These are phyloP conservation scores for Arbacia lixula DNA, from an alignment of 53 echinoderm and acorn worm species.

Conservation along the genomic window DNA sequence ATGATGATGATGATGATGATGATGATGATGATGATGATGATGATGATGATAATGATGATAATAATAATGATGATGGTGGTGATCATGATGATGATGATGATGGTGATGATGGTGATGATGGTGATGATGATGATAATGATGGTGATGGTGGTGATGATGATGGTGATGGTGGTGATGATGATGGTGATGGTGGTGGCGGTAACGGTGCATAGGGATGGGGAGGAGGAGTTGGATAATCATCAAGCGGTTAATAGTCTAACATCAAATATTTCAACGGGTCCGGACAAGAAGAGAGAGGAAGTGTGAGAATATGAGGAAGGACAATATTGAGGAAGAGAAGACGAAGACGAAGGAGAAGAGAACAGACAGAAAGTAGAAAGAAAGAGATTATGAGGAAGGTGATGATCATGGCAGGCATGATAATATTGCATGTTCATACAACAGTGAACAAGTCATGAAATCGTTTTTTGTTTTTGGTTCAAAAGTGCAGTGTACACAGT, in stretches of 20 bases:
- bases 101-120: conserved; percentile 19
- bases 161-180: background rate
- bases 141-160: background rate
- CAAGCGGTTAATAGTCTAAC: no score
- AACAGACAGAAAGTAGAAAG: no score
- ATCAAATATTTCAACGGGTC: no score
- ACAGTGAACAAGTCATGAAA: no score
- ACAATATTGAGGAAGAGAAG: no score
- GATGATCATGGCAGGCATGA: conserved; percentile 40
- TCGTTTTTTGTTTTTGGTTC: no score
- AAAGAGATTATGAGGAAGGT: no score
- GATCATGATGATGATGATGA: conserved; percentile 47
- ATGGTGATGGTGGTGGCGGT: background rate
- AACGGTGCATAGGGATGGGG: background rate
- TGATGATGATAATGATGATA: conserved; percentile 30
- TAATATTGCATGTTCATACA: no score
- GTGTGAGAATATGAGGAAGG: no score
- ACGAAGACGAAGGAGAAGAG: no score
- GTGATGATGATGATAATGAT: background rate
- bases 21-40: conserved; percentile 19
- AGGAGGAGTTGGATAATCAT: background rate
- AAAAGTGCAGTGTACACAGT: no score
- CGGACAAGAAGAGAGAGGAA: no score
- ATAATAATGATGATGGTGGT: conserved; percentile 36
- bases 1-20: conserved; percentile 6